Evolutionary conservation across 1,140 invertebrate species (phyloP).

Genomic region (Pachypsylla venusta): DNA sequence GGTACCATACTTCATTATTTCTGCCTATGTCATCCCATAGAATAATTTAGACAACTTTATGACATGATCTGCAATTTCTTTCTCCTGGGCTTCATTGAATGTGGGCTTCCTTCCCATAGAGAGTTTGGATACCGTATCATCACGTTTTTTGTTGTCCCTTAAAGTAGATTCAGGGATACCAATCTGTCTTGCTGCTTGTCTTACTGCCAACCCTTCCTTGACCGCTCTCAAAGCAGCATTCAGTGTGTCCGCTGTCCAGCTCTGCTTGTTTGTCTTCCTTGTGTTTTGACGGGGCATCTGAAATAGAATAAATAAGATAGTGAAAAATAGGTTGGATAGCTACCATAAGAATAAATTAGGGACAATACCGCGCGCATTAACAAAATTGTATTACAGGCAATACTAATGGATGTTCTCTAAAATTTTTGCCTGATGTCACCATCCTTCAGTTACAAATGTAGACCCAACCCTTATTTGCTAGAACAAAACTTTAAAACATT

Average conservation of each 20-base stretch:
- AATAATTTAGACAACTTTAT: conserved; percentile 8
- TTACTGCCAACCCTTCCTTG: neutral
- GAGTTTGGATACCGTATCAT: neutral
- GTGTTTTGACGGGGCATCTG: neutral
- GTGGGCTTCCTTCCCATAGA: neutral
- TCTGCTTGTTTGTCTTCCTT: neutral
- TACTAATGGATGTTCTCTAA: neutral
- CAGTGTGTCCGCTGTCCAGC: neutral
- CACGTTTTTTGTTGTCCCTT: neutral
- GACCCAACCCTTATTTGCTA: neutral
- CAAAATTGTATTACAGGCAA: neutral
- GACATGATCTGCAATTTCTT: conserved; percentile 11
- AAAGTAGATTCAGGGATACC: neutral
- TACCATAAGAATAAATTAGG: neutral
- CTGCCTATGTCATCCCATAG: conserved; percentile 11
- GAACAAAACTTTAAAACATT: neutral
- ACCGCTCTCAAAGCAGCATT: neutral
- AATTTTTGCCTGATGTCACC: neutral
- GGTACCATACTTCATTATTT: no score
- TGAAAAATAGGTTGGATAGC: neutral
- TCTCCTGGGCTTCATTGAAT: neutral
- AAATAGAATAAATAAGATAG: neutral
- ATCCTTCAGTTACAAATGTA: neutral
- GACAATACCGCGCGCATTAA: neutral
- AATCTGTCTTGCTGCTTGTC: neutral